Conservation (phyloP, 92 coral and sea anemone species). For the Micromussa lordhowensis region DNA sequence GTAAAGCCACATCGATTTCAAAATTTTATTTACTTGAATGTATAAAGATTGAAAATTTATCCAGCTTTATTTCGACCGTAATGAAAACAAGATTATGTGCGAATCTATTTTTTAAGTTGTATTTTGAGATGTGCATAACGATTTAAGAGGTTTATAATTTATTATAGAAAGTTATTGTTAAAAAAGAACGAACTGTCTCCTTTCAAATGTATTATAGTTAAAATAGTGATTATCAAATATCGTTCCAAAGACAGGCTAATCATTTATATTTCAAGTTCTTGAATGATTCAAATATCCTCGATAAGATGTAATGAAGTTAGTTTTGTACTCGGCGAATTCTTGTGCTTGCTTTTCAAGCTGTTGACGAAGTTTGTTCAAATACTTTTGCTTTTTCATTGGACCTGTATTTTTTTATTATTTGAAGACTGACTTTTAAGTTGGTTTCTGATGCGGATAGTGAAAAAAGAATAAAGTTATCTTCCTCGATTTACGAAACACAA, state of each 20-base stretch:
- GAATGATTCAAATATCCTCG: conserved; percentile 2
- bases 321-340: neutral
- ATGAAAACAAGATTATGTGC: neutral
- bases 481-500: neutral
- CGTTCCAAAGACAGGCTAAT: neutral
- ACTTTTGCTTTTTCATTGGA: neutral
- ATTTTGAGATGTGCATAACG: conserved; percentile 24
- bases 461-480: neutral
- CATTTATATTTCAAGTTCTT: neutral
- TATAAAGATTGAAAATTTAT: conserved; percentile 23
- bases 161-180: conserved; percentile 28
- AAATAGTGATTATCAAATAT: conserved; percentile 10
- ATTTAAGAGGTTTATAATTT: conserved; percentile 37
- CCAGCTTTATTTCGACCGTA: conserved; percentile 16
- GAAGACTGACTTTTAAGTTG: neutral
- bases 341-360: neutral
- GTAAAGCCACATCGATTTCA: neutral
- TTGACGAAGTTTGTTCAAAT: neutral
- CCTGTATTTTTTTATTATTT: conserved; percentile 37
- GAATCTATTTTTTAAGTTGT: conserved; percentile 37
- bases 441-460: neutral
- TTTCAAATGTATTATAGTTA: conserved; percentile 1
- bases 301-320: neutral
- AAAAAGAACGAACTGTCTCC: neutral
- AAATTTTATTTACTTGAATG: conserved; percentile 15